Evolutionary conservation across 2,888 invertebrate species (phyloP).

Genomic region (Caenorhabditis sp.): DNA sequence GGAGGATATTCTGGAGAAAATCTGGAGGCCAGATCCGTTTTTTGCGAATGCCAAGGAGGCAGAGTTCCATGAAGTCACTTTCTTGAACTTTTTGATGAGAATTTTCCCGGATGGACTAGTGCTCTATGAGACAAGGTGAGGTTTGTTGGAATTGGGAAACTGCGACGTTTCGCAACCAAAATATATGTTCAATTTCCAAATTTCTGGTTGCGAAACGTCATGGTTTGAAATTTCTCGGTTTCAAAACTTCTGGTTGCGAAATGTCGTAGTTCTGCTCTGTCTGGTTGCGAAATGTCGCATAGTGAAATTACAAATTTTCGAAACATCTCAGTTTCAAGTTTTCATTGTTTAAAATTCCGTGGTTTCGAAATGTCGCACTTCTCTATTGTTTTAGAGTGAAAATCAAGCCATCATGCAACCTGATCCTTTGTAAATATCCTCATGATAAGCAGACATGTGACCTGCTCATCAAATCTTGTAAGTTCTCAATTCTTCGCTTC

Average conservation of each 20-base stretch:
- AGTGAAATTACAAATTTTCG: not conserved
- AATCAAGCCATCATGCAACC: slow-evolving; percentile 81
- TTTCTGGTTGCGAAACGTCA: too few species aligned
- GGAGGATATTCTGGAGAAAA: slow-evolving; percentile 78
- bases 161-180: not conserved
- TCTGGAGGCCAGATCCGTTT: slow-evolving; percentile 81
- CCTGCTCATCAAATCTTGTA: slow-evolving; percentile 82
- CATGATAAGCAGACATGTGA: slow-evolving; percentile 83
- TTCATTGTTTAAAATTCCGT: not conserved
- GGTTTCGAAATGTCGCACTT: too few species aligned
- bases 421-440: slow-evolving; percentile 83
- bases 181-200: slow-evolving; percentile 43
- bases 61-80: slow-evolving; percentile 83
- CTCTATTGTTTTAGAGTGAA: slow-evolving; percentile 75
- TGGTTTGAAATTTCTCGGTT: not conserved
- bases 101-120: slow-evolving; percentile 82
- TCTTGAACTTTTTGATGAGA: slow-evolving; percentile 82
- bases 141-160: not conserved
- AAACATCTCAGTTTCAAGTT: not conserved
- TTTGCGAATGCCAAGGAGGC: slow-evolving; percentile 83
- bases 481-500: slow-evolving; percentile 27
- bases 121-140: slow-evolving; percentile 81
- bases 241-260: not conserved
- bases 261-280: not conserved
- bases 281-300: too few species aligned